Evolutionary conservation across 2,113 vertebrate genomes (phyloP).

Genomic region (Oncorhynchus mykiss): DNA sequence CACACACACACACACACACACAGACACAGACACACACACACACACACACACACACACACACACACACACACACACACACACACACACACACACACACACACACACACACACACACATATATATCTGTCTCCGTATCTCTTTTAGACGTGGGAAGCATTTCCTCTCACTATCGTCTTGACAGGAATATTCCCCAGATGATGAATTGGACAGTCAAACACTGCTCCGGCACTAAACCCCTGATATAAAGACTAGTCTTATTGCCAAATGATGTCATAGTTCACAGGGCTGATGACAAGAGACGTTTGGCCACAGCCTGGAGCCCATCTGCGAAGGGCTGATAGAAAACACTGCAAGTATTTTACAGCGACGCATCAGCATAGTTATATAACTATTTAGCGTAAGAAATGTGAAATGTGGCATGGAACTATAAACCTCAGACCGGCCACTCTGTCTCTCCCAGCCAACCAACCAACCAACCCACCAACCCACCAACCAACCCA

Average conservation of each 20-base stretch:
- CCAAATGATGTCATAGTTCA: constrained; percentile 49
- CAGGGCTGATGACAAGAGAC: constrained; percentile 53
- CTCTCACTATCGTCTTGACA: constrained; percentile 43
- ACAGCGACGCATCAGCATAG: constrained; percentile 37
- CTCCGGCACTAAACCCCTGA: constrained; percentile 30
- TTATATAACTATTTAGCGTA: constrained; percentile 53
- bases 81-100: no score
- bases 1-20: no score
- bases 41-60: no score
- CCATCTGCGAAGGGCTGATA: constrained; percentile 50
- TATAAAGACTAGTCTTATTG: constrained; percentile 36
- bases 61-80: no score
- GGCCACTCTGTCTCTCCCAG: constrained; percentile 14
- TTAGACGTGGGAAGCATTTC: constrained; percentile 36
- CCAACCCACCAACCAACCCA: no score
- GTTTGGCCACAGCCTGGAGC: constrained; percentile 51
- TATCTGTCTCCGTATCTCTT: constrained; percentile 25
- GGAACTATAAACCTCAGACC: constrained; percentile 15
- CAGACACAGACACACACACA: no score
- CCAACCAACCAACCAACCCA: neutral
- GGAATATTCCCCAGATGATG: constrained; percentile 49
- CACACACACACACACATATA: neutral
- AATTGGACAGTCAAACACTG: constrained; percentile 51
- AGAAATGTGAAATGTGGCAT: constrained; percentile 13
- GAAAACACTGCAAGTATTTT: constrained; percentile 30